phyloP scores from a whole-genome alignment of 1,140 invertebrate species.

The Ceratina calcarata region DNA sequence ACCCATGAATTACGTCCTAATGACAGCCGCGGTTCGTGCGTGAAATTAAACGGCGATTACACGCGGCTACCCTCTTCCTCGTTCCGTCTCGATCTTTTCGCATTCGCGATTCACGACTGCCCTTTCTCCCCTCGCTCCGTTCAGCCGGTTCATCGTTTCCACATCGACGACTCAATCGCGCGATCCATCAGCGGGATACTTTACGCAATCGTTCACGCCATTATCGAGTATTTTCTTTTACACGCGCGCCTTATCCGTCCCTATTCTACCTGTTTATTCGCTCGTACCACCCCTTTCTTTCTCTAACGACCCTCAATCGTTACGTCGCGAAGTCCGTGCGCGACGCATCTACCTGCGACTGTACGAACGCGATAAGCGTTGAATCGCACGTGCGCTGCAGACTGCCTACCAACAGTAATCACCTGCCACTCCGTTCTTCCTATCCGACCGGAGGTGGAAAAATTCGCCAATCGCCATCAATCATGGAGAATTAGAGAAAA shows the following conservation, averaged over 20 bases:
- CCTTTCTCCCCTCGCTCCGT: not conserved
- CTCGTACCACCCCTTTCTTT: conserved; percentile 27
- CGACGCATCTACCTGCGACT: not conserved
- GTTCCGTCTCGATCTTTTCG: conserved; percentile 38
- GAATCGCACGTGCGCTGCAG: conserved; percentile 32
- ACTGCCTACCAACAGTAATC: conserved; percentile 64
- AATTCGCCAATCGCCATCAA: conserved; percentile 73
- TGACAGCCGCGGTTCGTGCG: conserved; percentile 51
- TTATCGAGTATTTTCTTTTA: conserved; percentile 62
- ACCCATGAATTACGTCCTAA: conserved; percentile 47
- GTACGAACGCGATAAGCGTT: conserved; percentile 5
- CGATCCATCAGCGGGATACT: conserved; percentile 51
- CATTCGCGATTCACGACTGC: not conserved
- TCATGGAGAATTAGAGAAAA: conserved; percentile 72
- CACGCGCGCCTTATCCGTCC: not conserved
- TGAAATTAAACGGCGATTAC: conserved; percentile 62
- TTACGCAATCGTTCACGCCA: conserved; percentile 59
- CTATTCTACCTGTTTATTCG: not conserved
- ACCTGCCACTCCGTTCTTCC: conserved; percentile 63
- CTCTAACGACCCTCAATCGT: conserved; percentile 40
- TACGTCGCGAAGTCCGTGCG: conserved; percentile 23
- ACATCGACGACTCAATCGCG: conserved; percentile 59
- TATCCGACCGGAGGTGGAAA: conserved; percentile 50
- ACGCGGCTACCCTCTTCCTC: conserved; percentile 25
- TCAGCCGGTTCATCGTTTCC: conserved; percentile 42